Evolutionary conservation across 2,113 vertebrate genomes (phyloP), one percentile per base, ranked within the genome.

Genomic region (Heterocephalus glaber): DNA sequence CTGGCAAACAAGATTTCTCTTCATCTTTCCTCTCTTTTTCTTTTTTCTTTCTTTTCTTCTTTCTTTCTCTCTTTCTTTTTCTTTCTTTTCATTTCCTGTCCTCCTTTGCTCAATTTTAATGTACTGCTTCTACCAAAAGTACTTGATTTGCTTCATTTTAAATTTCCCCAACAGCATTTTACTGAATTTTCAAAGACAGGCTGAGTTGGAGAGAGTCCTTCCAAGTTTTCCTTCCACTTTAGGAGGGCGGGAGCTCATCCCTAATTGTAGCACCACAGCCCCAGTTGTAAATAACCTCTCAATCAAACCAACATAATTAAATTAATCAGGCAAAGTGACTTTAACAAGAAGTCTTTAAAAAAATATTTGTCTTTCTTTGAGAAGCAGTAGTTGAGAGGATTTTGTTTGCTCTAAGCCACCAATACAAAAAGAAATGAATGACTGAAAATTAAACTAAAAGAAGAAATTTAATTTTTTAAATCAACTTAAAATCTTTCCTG

Each of bases 101-200:
- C 9, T 83, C n/a, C 79, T 94, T 89, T 66, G 30, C 80, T 85
- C 19, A 72, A 52, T 70, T 88, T 92, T 90, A 89, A 84, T 65
- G 5, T 70, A 87, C 79, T 91, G 35, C 85, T 97, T 92, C n/a
- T 89, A 56, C 41, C 52, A 63, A 89, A 92, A 96, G 84, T 66
- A 93, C 16, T 24, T 33, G 7, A 65, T 90, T 96, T 76, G 65
- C 65, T 95, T 92, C 61, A 74, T 95, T 95, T 79, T 52, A 82
- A 96, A 96, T 17, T 87, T 90, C 11, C 65, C 77, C 79, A 85
- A 20, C 63, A 76, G 49, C 56, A 85, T 92, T 97, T 95, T 92
- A 72, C 54, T 44, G 13, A 93, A 61, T 92, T 96, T 93, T 85
- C 28, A 26, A 66, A 89, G 82, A 82, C 54, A 95, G 80, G 84